Conservation (phyloP, 2,797 vertebrate genomes). For the Xiphophorus birchmanni region DNA sequence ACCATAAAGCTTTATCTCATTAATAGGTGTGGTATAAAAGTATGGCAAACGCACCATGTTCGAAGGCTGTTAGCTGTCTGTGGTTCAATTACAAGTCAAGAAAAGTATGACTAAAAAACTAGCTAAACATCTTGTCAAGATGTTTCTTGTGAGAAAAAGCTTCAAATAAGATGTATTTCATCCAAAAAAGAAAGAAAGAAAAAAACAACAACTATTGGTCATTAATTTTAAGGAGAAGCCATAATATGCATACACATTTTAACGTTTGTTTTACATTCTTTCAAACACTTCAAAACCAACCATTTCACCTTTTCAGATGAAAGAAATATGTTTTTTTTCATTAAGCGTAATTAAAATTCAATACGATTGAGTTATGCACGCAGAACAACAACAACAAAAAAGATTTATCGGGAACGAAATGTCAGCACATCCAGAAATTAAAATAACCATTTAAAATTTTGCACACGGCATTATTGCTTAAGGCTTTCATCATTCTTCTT, state of each 20-base stretch:
- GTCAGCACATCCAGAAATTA: not conserved
- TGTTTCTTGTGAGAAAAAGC: not conserved
- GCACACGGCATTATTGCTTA: not conserved
- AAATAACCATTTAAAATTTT: not conserved
- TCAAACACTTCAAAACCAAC: not conserved
- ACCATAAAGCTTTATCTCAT: not conserved
- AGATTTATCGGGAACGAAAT: not conserved
- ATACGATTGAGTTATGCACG: not conserved
- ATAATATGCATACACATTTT: not conserved
- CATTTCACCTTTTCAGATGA: not conserved
- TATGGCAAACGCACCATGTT: too few species aligned
- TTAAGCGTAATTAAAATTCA: not conserved
- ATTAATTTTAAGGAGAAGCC: not conserved
- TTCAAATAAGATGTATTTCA: not conserved
- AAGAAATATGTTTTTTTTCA: not conserved
- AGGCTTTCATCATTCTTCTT: not conserved
- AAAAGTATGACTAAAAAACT: not conserved
- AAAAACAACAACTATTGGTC: rapidly evolving
- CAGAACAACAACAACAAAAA: not conserved
- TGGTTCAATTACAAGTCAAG: not conserved
- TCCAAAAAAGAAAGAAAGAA: not conserved
- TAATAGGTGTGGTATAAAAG: not conserved
- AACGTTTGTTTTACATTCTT: not conserved
- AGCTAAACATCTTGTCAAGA: not conserved
- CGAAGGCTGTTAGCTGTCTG: not conserved